A percentile compares a stretch with the other conserved stretches of the same genome.
These are phyloP conservation scores for Brachyhypopomus occidentalis DNA, from an alignment of 2,113 vertebrate genomes.

Conservation along the genomic window DNA sequence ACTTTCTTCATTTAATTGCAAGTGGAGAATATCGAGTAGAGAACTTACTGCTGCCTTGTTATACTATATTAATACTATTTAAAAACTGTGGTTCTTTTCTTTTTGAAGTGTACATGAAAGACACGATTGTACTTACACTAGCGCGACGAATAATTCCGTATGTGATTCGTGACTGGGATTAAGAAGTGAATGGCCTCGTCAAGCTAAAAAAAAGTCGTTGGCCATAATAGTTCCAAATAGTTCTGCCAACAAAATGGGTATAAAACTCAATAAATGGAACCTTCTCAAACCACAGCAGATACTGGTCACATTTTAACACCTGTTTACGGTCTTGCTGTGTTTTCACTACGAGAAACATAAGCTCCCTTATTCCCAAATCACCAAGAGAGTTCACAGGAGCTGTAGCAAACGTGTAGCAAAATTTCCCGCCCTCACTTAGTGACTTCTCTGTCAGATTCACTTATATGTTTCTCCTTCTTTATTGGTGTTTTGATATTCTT, in stretches of 20 bases:
- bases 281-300: not conserved
- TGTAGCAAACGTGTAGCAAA: not conserved
- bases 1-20: not conserved
- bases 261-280: not conserved
- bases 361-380: slow-evolving; percentile 13
- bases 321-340: too few species aligned
- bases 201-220: not conserved
- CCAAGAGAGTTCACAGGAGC: slow-evolving; percentile 1
- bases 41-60: not conserved
- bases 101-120: not conserved
- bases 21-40: not conserved
- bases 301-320: not conserved
- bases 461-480: not conserved
- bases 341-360: not conserved
- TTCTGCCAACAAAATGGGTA: not conserved
- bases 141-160: not conserved
- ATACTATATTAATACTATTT: not conserved
- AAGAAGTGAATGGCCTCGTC: not conserved
- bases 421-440: too few species aligned
- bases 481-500: not conserved
- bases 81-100: not conserved
- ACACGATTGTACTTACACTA: not conserved
- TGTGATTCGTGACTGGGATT: not conserved
- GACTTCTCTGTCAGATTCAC: not conserved
- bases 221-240: not conserved